These are phyloP conservation scores for Papilio polytes DNA, from an alignment of 1,140 invertebrate species.

Conservation along the genomic window DNA sequence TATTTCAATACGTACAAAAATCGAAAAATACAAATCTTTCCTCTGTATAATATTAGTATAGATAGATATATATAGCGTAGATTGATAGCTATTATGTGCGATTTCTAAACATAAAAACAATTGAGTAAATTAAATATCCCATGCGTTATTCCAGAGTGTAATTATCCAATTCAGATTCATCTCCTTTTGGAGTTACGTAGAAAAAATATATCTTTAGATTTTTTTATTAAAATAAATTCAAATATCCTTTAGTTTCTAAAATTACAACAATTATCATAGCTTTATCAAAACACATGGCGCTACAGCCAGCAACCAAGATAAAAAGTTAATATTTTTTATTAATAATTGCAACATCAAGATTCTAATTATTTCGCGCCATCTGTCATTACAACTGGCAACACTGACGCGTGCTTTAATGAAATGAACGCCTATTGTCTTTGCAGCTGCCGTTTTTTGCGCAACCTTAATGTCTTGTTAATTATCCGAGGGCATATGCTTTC, in stretches of 20 bases:
- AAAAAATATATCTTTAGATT: too few relatives aligned
- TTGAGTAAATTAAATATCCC: too few relatives aligned
- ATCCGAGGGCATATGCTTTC: not conserved
- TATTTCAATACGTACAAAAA: too few relatives aligned
- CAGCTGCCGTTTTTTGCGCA: slow-evolving; percentile 14
- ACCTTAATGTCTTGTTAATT: slow-evolving; percentile 7
- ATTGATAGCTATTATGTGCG: too few relatives aligned
- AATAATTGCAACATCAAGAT: not conserved
- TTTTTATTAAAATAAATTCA: too few relatives aligned
- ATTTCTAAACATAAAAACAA: too few relatives aligned
- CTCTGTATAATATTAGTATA: too few relatives aligned
- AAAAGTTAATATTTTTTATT: slow-evolving; percentile 2
- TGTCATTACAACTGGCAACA: slow-evolving; percentile 11
- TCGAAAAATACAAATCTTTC: too few relatives aligned
- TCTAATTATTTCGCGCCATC: slow-evolving; percentile 10
- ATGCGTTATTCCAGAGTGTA: too few relatives aligned
- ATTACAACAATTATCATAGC: not conserved
- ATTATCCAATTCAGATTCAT: too few relatives aligned
- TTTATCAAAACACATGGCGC: not conserved
- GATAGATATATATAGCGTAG: too few relatives aligned
- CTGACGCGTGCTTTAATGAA: slow-evolving; percentile 7
- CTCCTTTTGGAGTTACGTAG: too few relatives aligned
- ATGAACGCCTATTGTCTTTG: slow-evolving; percentile 1
- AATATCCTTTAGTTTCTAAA: not conserved
- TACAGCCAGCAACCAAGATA: not conserved